Percentiles rank a stretch among this genome's conserved stretches.
Conservation (phyloP, 2,888 invertebrate species). For the Apamea sordens region DNA sequence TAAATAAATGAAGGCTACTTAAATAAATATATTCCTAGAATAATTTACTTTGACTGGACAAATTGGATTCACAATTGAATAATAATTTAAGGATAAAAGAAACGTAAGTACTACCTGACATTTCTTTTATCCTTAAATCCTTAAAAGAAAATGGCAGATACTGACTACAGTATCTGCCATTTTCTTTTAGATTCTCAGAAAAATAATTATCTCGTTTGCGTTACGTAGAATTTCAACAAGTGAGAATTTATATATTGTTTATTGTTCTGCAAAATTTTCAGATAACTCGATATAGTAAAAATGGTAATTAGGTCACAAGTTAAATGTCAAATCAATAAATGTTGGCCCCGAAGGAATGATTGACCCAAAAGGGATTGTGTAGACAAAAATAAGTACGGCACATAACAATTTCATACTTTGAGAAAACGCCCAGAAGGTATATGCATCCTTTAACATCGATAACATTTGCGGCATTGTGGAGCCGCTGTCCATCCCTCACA, state of each 20-base stretch:
- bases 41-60: slow-evolving; percentile 13
- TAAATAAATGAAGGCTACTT: too few relatives aligned
- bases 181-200: background rate
- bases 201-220: background rate
- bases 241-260: background rate
- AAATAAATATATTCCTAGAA: background rate
- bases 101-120: too few relatives aligned
- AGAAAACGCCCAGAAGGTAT: slow-evolving; percentile 13
- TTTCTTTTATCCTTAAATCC: too few relatives aligned
- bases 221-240: background rate
- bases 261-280: background rate
- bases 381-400: slow-evolving; percentile 18
- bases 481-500: slow-evolving; percentile 53
- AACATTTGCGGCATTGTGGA: slow-evolving; percentile 53
- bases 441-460: slow-evolving; percentile 38
- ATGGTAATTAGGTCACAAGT: background rate
- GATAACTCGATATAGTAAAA: background rate
- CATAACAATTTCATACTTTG: slow-evolving; percentile 7
- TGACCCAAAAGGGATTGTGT: background rate
- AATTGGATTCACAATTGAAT: slow-evolving; percentile 41
- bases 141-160: too few relatives aligned
- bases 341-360: background rate
- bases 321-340: background rate
- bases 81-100: slow-evolving; percentile 11
- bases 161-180: background rate